Conservation (phyloP, 2,113 vertebrate species). For the Hypomesus transpacificus region DNA sequence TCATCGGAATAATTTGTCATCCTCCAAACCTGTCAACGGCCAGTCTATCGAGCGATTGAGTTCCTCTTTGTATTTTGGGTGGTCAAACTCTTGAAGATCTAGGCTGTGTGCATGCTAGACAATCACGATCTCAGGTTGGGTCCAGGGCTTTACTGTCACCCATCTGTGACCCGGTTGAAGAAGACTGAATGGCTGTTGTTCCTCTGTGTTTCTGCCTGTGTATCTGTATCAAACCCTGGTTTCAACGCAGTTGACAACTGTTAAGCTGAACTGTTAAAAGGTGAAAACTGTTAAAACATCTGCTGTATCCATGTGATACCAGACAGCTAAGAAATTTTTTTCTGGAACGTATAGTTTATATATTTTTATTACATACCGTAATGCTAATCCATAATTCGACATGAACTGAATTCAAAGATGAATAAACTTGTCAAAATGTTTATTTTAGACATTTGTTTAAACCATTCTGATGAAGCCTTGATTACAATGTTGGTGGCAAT, state of each 20-base stretch:
- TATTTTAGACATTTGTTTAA: neutral
- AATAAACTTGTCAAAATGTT: too few relatives aligned
- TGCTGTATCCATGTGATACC: constrained; percentile 50
- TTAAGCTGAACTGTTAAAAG: constrained; percentile 1
- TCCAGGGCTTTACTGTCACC: constrained; percentile 60
- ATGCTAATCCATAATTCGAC: too few relatives aligned
- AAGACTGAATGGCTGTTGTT: constrained; percentile 32
- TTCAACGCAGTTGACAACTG: constrained; percentile 36
- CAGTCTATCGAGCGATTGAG: constrained; percentile 14
- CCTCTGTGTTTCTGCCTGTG: constrained; percentile 49
- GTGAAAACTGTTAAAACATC: constrained; percentile 31
- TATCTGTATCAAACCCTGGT: constrained; percentile 38
- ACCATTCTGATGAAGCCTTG: neutral
- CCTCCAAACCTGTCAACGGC: constrained; percentile 36
- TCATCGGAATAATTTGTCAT: constrained; percentile 33
- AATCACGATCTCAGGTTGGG: constrained; percentile 71
- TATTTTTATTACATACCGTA: too few relatives aligned
- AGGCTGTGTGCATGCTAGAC: constrained; percentile 71
- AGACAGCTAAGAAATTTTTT: neutral
- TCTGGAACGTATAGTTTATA: neutral
- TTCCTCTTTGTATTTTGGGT: constrained; percentile 17
- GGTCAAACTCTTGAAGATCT: constrained; percentile 42
- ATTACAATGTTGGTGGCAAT: neutral
- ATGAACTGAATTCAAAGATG: too few relatives aligned
- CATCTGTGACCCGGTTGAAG: constrained; percentile 22